Conservation (phyloP, 2,113 vertebrate species). For the Panurus biarmicus region DNA sequence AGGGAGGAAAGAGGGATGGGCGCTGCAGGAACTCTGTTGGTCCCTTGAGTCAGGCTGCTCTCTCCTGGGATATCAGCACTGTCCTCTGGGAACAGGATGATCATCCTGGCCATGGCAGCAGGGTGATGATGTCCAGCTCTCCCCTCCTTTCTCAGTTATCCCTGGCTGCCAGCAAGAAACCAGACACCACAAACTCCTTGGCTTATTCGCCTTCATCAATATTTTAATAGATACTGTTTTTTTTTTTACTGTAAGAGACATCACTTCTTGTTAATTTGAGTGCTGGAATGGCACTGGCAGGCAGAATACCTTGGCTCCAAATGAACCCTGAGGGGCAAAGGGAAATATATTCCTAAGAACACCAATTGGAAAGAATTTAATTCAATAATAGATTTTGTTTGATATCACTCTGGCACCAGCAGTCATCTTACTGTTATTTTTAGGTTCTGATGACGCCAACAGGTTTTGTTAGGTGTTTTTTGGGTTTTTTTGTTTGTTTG, state of each 20-base stretch:
- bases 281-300: constrained; percentile 36
- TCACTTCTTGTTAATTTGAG: constrained; percentile 59
- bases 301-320: constrained; percentile 39
- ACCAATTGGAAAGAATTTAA: constrained; percentile 37
- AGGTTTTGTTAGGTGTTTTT: background rate
- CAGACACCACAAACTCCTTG: background rate
- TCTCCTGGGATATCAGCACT: background rate
- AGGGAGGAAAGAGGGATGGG: background rate
- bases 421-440: constrained; percentile 54
- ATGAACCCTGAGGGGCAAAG: constrained; percentile 16
- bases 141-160: background rate
- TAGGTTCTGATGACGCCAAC: constrained; percentile 47
- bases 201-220: background rate
- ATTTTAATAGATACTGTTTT: constrained; percentile 16
- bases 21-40: background rate
- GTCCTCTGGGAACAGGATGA: background rate
- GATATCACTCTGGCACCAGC: constrained; percentile 48
- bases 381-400: constrained; percentile 50
- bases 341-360: constrained; percentile 48
- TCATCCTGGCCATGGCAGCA: accelerated
- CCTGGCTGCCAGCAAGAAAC: background rate
- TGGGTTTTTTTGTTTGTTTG: background rate
- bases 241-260: constrained; percentile 44
- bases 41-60: background rate
- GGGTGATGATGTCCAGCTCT: background rate